These are phyloP conservation scores for Eriosoma lanigerum DNA, from an alignment of 1,140 invertebrate genomes.

Conservation along the genomic window DNA sequence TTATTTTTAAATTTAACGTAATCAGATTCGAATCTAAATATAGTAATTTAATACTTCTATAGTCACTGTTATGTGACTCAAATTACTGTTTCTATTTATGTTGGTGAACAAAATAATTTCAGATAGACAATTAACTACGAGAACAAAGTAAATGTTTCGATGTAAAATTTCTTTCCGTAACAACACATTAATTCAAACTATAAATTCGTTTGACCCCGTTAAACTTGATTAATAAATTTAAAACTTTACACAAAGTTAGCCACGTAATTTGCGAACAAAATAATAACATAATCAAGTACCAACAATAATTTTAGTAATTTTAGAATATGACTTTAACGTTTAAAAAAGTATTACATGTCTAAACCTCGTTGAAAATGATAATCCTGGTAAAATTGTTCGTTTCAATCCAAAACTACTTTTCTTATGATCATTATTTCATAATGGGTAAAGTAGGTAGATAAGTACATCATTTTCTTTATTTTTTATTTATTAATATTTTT, in stretches of 20 bases:
- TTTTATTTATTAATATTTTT: too few relatives aligned
- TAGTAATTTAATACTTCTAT: background rate
- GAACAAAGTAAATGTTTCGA: constrained; percentile 8
- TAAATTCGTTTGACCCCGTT: constrained; percentile 2
- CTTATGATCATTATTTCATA: too few relatives aligned
- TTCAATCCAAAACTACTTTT: too few relatives aligned
- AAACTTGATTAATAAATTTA: constrained; percentile 44
- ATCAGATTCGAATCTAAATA: too few relatives aligned
- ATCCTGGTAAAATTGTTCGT: constrained; percentile 1
- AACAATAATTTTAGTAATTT: constrained; percentile 13
- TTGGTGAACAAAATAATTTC: background rate
- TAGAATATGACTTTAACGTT: constrained; percentile 13
- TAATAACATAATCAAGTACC: constrained; percentile 27
- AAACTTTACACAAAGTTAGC: constrained; percentile 34
- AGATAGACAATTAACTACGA: background rate
- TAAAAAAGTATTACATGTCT: background rate
- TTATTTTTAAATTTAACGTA: too few relatives aligned
- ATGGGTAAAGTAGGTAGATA: too few relatives aligned
- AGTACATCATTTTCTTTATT: too few relatives aligned
- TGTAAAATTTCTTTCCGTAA: constrained; percentile 9
- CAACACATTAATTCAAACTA: background rate
- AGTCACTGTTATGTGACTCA: background rate
- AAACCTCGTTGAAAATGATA: background rate
- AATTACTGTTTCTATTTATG: constrained; percentile 14
- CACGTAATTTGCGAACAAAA: constrained; percentile 15